Base-by-base conservation (phyloP, 2,113 vertebrate species). In the Equus quagga region DNA sequence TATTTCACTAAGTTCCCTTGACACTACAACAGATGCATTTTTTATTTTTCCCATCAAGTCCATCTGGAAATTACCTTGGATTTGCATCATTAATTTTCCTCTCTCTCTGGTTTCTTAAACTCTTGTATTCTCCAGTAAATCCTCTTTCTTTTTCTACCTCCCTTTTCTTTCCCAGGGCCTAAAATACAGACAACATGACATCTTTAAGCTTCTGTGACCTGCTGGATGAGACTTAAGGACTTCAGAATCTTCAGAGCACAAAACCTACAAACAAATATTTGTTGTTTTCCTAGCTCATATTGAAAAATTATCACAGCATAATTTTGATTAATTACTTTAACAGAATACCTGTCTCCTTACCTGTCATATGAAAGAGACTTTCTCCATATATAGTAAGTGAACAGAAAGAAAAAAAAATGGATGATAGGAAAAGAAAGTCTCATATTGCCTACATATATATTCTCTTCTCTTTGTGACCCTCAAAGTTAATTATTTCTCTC, bases 401-500 rank as follows among this genome's bases (percentile, higher is more conserved):
- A 41, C n/a, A 87, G 46, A 96, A 93, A 93, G 12, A 5, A 36
- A 26, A 4, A 26, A 19, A 33, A 62, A 65, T 21, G 31, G 33
- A 62, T 54, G 26, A 8, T 9, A 80, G 65, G 44, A 82, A 93
- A 96, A 88, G 64, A 89, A 96, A 89, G 60, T 65, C 33, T 64
- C 67, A 3, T 89, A 89, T 97, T 79, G 23, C 82, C 60, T 82
- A 86, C 12, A 89, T 79, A 87, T 9, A 69, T 81, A 89, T 80
- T 93, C 31, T 89, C 31, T 88, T 94, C 69, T 70, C 64, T 94
- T 82, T 96, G 54, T 97, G 93, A 98, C 87, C 87, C 81, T 96
- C 91, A 96, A 78, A 96, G 92, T 97, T 96, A 97, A 97, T 98
- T 95, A 97, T 95, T 94, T 94, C 80, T 80, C 46, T 96, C 44